Conservation (phyloP, 2,888 invertebrate species). For the Nowickia ferox region DNA sequence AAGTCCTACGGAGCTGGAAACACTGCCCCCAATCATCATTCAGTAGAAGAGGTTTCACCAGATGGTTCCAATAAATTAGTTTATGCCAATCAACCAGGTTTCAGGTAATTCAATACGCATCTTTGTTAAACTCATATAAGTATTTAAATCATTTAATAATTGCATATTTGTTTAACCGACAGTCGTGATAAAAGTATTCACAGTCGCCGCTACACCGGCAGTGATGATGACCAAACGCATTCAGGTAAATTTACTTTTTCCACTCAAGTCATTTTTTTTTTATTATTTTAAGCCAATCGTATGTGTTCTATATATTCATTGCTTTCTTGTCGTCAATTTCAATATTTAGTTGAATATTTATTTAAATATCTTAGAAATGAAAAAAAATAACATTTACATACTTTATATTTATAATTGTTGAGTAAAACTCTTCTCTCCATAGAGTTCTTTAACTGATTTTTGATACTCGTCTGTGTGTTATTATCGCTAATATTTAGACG, state of each 20-base stretch:
- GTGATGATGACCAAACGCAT: slow-evolving; percentile 90
- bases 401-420: not conserved
- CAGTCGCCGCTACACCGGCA: slow-evolving; percentile 89
- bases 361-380: slow-evolving; percentile 23
- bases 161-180: slow-evolving; percentile 69
- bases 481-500: slow-evolving; percentile 53
- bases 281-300: slow-evolving; percentile 2
- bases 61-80: slow-evolving; percentile 93
- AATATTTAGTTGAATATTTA: slow-evolving; percentile 25
- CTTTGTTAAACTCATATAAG: too few relatives aligned
- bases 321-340: slow-evolving; percentile 11
- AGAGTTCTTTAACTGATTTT: slow-evolving; percentile 15
- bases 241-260: slow-evolving; percentile 85
- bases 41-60: slow-evolving; percentile 91
- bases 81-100: slow-evolving; percentile 87
- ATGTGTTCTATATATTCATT: slow-evolving; percentile 30
- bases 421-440: slow-evolving; percentile 9
- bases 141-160: not conserved
- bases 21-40: slow-evolving; percentile 88
- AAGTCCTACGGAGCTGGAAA: slow-evolving; percentile 87
- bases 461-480: slow-evolving; percentile 5
- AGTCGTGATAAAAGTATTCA: slow-evolving; percentile 91
- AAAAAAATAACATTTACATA: slow-evolving; percentile 15
- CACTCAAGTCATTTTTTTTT: not conserved
- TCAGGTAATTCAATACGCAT: slow-evolving; percentile 85